Base-by-base conservation (phyloP, 2,888 invertebrate species). In the Stratiomys singularior region DNA sequence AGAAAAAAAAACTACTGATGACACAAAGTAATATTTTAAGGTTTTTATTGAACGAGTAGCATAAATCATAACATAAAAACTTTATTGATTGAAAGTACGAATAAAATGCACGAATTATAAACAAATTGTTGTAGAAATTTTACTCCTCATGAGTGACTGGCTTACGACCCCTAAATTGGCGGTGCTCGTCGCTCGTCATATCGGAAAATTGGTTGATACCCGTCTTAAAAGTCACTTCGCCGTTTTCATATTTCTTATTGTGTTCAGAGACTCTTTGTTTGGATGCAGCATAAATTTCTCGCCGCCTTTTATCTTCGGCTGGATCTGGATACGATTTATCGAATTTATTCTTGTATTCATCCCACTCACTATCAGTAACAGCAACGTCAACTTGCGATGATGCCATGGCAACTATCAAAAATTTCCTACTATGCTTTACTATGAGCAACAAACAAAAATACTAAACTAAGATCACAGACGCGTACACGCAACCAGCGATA, bases 181-280 rank as follows among this genome's bases (percentile, higher is more conserved):
- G 60, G 23, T 58, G 60, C 60, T 76, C 76, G 3, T 76, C 76
- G 5, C n/a, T 25, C 1, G 64, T 23, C 76, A 76, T 64, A 28
- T 76, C 76, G 1, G 76, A 1, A 25, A 76, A 76, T 46, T 76
- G 63, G 44, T 76, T 76, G 25, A 76, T 76, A 13, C 76, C 76
- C 64, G 47, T 76, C 13, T 44, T 21, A 46, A 25, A 76, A 9
- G 76, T 76, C 9, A 64, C 76, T 46, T 76, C 76, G 15, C 76
- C 76, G 7, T 13, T 27, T 64, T 76, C 76, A 25, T 46, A 76
- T n/a, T 76, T 76, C 23, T 63, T 64, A 21, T 76, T 76, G 28
- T 76, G 76, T 21, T 76, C 76, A 5, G 27, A 27, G 1, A 76
- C 18, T 63, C 27, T 63, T 47, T 27, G 9, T 27, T 76, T 76